phyloP scores from a whole-genome alignment of 2,888 invertebrate species.

The Timema podura region DNA sequence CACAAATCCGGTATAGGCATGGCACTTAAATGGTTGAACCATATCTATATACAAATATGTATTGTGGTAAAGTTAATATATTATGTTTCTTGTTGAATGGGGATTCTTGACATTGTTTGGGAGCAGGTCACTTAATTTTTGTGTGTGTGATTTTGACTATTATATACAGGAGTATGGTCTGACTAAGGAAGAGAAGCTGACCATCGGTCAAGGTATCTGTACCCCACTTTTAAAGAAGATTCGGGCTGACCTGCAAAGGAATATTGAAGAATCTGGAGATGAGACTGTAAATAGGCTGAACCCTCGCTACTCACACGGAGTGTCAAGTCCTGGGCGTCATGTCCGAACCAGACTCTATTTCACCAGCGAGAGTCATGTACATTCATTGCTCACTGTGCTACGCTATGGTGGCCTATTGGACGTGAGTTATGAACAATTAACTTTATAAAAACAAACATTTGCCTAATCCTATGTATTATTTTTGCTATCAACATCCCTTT shows the following conservation, averaged over 20 bases:
- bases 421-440: slow-evolving; percentile 50
- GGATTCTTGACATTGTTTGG: too few species aligned
- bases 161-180: slow-evolving; percentile 87
- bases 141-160: background rate
- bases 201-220: slow-evolving; percentile 96
- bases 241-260: slow-evolving; percentile 87
- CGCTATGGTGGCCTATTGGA: slow-evolving; percentile 87
- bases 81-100: too few species aligned
- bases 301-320: slow-evolving; percentile 96
- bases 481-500: background rate
- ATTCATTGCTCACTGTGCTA: slow-evolving; percentile 92
- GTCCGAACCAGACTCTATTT: slow-evolving; percentile 98
- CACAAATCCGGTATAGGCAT: too few species aligned
- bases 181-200: slow-evolving; percentile 90
- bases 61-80: too few species aligned
- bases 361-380: slow-evolving; percentile 98
- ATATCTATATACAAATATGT: too few species aligned
- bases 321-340: slow-evolving; percentile 95
- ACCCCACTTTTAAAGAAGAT: slow-evolving; percentile 95
- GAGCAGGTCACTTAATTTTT: too few species aligned
- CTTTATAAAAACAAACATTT: background rate
- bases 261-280: slow-evolving; percentile 85
- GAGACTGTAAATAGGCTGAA: slow-evolving; percentile 95
- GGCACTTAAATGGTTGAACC: too few species aligned
- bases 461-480: background rate